Percentiles rank a stretch among this genome's conserved stretches.
Conservation (phyloP, 2,113 vertebrate species). For the Macrotus californicus region DNA sequence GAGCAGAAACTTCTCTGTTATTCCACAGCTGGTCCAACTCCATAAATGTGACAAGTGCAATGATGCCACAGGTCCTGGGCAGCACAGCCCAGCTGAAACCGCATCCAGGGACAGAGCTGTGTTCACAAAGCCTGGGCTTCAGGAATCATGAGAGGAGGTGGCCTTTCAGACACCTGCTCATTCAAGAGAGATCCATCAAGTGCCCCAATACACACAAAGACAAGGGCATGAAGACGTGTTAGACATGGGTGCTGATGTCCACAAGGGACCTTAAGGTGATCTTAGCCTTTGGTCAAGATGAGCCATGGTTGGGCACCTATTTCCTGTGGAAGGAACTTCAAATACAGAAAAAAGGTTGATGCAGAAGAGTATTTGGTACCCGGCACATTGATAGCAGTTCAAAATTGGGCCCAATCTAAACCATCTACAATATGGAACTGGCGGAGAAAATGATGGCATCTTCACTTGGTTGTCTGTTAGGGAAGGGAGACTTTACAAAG, state of each 20-base stretch:
- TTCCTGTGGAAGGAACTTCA: not conserved
- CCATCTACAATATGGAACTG: not conserved
- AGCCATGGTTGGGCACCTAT: not conserved
- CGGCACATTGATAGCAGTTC: not conserved
- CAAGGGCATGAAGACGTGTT: not conserved
- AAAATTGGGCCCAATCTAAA: not conserved
- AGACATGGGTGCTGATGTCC: not conserved
- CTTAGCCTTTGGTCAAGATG: not conserved
- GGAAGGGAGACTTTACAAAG: not conserved
- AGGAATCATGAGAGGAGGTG: not conserved
- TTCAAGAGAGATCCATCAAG: not conserved
- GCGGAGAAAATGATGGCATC: not conserved
- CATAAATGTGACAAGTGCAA: not conserved
- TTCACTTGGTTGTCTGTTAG: not conserved
- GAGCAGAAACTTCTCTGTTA: not conserved
- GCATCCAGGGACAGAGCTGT: not conserved
- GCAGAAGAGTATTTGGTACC: not conserved
- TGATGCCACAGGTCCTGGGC: not conserved
- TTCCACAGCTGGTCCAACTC: not conserved
- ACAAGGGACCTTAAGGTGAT: not conserved
- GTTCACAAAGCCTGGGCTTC: not conserved
- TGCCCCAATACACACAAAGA: not conserved
- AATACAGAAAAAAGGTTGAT: not conserved
- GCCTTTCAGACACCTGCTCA: not conserved
- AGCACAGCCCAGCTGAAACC: not conserved